Base-by-base conservation (phyloP, 2,113 vertebrate genomes). In the Corydoras maculifer region DNA sequence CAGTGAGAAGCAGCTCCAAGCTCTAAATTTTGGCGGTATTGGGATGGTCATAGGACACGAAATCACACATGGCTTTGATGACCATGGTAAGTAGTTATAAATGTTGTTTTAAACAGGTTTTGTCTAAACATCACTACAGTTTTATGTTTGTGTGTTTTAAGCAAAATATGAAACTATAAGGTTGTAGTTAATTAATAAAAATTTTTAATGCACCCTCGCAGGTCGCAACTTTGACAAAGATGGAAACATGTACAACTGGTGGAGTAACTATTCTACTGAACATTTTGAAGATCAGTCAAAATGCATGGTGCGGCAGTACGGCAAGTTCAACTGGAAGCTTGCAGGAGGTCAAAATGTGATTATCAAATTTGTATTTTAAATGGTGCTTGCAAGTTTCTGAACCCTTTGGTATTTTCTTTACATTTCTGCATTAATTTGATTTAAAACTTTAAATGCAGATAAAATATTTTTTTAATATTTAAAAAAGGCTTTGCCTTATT, bases 21-120 rank as follows among this genome's bases (percentile, higher is more conserved):
- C 95, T 35, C 86, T 98, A 60, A 99, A 98, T 84, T 99, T 94
- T 0, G 97, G 94, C 7, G 97, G 94, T 29, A 98, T 99, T 0
- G 96, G 96, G 57, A 97, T 97, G 96, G 95, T 98, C 11, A 99
- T 98, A 0, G 96, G 96, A 9, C 96, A 99, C 2, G 96, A 99
- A 82, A 95, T 99, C 77, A 98, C 93, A 0, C 97, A 98, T 0
- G 95, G 97, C 69, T 99, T 99, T 58, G 97, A 98, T n/a, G 94
- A 98, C 86, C 98, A 97, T 0, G 97, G 97, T 97, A 83, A 87
- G 84, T 61, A 14, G 14, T 2, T 14, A 57, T 13, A 6, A 7
- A 3, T 57, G 35, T 25, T 1, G 18, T 43, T 43, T 43, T 43
- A 8, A 43, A 43, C 35, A 43, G 35, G 35, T 43, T 43, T 43